These are phyloP conservation scores for Serilophus lunatus DNA, from an alignment of 2,113 vertebrate species.

Conservation along the genomic window DNA sequence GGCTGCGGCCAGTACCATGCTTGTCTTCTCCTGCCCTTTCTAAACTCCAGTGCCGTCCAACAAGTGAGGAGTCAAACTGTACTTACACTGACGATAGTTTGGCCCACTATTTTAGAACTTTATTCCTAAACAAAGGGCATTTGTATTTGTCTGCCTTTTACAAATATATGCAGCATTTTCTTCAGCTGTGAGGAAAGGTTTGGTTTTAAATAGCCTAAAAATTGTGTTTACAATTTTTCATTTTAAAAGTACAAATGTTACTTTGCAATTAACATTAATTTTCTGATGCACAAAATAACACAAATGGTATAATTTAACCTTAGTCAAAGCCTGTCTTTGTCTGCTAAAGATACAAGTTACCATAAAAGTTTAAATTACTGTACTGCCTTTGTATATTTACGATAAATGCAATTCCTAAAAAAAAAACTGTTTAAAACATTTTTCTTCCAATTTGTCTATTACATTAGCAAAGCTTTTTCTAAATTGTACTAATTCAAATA, in stretches of 20 bases:
- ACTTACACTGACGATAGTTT: not conserved
- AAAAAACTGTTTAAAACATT: not conserved
- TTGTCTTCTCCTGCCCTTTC: not conserved
- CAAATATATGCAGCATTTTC: not conserved
- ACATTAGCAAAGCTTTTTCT: not conserved
- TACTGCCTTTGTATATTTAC: not conserved
- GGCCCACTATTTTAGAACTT: not conserved
- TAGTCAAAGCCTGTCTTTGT: not conserved
- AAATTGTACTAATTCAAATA: not conserved
- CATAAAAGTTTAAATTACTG: not conserved
- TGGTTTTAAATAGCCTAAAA: not conserved
- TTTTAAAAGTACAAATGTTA: not conserved
- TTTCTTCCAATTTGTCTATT: not conserved
- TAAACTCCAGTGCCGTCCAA: not conserved
- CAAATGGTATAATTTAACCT: not conserved
- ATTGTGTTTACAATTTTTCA: not conserved
- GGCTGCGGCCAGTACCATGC: rapidly evolving
- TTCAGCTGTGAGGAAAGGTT: not conserved
- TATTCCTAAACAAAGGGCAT: not conserved
- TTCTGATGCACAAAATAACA: not conserved
- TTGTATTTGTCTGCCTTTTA: not conserved
- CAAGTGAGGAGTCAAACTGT: not conserved
- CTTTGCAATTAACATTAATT: not conserved
- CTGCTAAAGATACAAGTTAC: not conserved
- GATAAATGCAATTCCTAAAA: not conserved